These are phyloP conservation scores for Thalassoma bifasciatum DNA, from an alignment of 2,113 vertebrate genomes.

Conservation along the genomic window DNA sequence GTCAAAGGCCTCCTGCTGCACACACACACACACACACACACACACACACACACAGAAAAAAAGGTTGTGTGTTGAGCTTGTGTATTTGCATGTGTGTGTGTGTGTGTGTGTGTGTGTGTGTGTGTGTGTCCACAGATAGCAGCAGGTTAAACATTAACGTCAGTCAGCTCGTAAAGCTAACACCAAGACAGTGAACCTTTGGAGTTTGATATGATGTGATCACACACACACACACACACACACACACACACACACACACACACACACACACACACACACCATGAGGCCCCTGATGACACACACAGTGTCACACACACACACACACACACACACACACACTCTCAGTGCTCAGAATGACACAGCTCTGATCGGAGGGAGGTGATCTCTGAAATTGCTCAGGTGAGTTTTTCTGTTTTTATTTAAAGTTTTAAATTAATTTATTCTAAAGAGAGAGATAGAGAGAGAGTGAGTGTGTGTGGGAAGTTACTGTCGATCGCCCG, in stretches of 20 bases:
- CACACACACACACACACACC: conserved; percentile 20
- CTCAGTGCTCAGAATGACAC: conserved; percentile 86
- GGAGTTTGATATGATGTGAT: conserved; percentile 99
- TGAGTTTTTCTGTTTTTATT: conserved; percentile 66
- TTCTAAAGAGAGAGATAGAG: not conserved
- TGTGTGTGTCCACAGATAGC: conserved; percentile 85
- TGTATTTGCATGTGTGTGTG: conserved; percentile 8
- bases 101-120: conserved; percentile 31
- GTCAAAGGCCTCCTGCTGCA: conserved; percentile 51
- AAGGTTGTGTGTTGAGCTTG: not conserved
- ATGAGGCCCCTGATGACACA: too few relatives aligned
- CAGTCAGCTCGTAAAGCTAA: conserved; percentile 90
- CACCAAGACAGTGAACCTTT: conserved; percentile 95
- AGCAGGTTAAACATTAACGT: conserved; percentile 94
- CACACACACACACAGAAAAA: too few relatives aligned
- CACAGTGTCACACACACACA: too few relatives aligned
- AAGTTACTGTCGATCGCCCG: not conserved
- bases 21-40: too few relatives aligned
- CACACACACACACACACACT: too few relatives aligned
- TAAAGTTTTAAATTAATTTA: not conserved
- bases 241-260: conserved; percentile 37
- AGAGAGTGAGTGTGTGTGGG: conserved; percentile 4
- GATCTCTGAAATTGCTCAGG: conserved; percentile 94
- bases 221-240: conserved; percentile 84
- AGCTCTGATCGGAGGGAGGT: conserved; percentile 83